Base-by-base conservation (phyloP, 2,797 vertebrate genomes). In the Alca torda region DNA sequence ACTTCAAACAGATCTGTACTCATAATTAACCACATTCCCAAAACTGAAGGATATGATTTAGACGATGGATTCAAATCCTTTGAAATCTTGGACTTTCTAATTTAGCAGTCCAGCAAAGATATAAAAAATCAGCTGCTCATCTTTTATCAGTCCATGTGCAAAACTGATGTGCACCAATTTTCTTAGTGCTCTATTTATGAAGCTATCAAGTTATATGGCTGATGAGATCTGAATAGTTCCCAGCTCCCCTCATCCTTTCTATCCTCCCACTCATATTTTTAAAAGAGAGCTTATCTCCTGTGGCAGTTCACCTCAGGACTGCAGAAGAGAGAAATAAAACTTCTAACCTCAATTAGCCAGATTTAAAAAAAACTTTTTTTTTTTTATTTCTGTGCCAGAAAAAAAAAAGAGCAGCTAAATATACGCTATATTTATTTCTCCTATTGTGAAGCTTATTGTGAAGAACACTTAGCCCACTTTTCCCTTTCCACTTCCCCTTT, bases 41-140 rank as follows among this genome's bases (percentile, higher is more conserved):
- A 95, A 87, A 87, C 28, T 61, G 64, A 91, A 95, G 72, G 87
- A 93, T 87, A 85, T 31, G n/a, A 95, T 97, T 96, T 92, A 95
- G 87, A 63, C 17, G 46, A 94, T 60, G 50, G 46, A 92, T 87
- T 79, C 51, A 82, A 95, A 77, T 1, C 35, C 60, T 93, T 87
- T 94, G 84, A 87, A 94, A 94, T 72, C 37, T 23, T 73, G 57
- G 75, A 80, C 53, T 89, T 96, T 4, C 53, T 43, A 95, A 91
- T 94, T 94, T 43, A 87, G 82, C 65, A 92, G 82, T 75, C 72
- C 92, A 77, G 68, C 51, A 93, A 78, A 94, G 48, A 77, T 11
- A 75, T 10, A 92, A 94, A 84, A 56, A 94, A 48, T 35, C 1
- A 4, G 75, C 30, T 64, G 60, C 43, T 90, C 56, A 60, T 68